Evolutionary conservation across 2,888 invertebrate genomes (phyloP).

Genomic region (Dendrolimus houi): DNA sequence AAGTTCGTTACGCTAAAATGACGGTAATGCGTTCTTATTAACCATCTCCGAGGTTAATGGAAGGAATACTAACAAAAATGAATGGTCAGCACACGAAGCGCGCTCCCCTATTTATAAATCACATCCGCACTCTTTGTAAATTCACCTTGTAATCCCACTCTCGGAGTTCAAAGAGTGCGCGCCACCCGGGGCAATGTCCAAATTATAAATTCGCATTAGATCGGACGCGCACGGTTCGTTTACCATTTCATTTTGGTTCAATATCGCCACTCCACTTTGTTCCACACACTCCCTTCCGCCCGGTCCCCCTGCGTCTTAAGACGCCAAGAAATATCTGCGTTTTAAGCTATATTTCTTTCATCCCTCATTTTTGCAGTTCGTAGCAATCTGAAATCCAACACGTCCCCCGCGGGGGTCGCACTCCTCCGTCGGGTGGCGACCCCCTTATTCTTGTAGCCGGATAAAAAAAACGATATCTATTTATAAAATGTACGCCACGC

Average conservation of each 20-base stretch:
- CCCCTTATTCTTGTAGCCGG: conserved; percentile 72
- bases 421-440: conserved; percentile 56
- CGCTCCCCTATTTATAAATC: conserved; percentile 62
- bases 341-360: conserved; percentile 79
- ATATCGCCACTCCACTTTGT: conserved; percentile 76
- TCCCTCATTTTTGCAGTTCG: conserved; percentile 79
- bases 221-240: conserved; percentile 76
- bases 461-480: conserved; percentile 77
- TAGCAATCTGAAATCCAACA: conserved; percentile 78
- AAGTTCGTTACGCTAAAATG: conserved; percentile 52
- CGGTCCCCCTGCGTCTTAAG: conserved; percentile 59
- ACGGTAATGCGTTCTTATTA: conserved; percentile 35
- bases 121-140: conserved; percentile 66
- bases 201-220: conserved; percentile 77
- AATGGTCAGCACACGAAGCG: conserved; percentile 42
- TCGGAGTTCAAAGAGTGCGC: conserved; percentile 68
- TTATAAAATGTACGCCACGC: conserved; percentile 72
- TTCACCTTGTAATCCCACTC: conserved; percentile 54
- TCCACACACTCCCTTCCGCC: conserved; percentile 68
- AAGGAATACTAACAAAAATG: conserved; percentile 44
- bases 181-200: conserved; percentile 68
- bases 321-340: conserved; percentile 77
- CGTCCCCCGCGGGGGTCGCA: conserved; percentile 68
- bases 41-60: conserved; percentile 44
- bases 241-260: conserved; percentile 76